These are phyloP conservation scores for Busseola fusca DNA, from an alignment of 2,888 invertebrate genomes.

Conservation along the genomic window DNA sequence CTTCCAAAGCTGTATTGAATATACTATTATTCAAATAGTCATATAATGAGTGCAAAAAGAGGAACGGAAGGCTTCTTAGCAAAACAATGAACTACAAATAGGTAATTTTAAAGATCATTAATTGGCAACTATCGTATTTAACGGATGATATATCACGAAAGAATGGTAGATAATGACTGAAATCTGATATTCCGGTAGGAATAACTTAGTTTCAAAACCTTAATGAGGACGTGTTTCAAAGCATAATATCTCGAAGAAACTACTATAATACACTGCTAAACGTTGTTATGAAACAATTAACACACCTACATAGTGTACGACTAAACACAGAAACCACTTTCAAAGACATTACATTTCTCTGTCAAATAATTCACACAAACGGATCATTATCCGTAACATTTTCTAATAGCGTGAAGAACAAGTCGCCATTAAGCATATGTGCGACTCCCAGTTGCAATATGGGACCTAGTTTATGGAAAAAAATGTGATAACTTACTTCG, in stretches of 20 bases:
- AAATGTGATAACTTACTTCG: constrained; percentile 48
- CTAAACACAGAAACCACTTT: not conserved
- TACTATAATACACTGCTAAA: not conserved
- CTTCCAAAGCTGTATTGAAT: constrained; percentile 1
- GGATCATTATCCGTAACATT: constrained; percentile 2
- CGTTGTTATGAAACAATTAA: not conserved
- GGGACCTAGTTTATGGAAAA: constrained; percentile 37
- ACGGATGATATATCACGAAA: not conserved
- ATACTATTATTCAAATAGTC: not conserved
- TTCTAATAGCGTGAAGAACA: constrained; percentile 36
- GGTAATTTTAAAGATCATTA: constrained; percentile 13
- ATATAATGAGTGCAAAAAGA: not conserved
- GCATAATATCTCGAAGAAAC: not conserved
- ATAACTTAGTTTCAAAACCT: not conserved
- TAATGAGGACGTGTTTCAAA: not conserved
- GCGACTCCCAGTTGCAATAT: constrained; percentile 50
- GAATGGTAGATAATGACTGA: not conserved
- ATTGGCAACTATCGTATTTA: not conserved
- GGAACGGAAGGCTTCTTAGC: not conserved
- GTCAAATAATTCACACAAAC: constrained; percentile 8
- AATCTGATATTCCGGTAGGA: not conserved
- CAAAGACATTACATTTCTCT: not conserved
- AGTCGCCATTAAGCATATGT: constrained; percentile 44
- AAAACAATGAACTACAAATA: not conserved
- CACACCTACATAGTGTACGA: not conserved